Evolutionary conservation across 2,797 vertebrate species (phyloP).

Genomic region (Sternotherus odoratus): DNA sequence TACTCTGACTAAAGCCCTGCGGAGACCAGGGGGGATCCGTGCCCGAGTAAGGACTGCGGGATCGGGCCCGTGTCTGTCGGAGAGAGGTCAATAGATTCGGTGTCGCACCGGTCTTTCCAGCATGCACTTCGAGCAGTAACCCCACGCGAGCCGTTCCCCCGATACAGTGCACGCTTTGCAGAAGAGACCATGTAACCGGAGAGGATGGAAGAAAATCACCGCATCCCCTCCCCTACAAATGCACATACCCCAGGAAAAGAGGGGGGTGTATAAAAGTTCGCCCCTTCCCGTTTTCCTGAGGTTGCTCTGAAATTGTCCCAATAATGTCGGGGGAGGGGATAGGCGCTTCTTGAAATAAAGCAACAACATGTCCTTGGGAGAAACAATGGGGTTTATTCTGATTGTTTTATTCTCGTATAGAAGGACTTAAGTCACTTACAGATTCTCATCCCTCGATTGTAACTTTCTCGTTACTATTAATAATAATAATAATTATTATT

Average conservation of each 20-base stretch:
- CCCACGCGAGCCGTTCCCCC: too few relatives aligned
- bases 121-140: background rate
- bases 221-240: background rate
- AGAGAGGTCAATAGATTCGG: background rate
- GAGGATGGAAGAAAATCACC: background rate
- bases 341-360: background rate
- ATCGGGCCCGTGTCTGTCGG: background rate
- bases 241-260: background rate
- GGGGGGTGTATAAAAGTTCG: background rate
- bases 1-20: background rate
- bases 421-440: background rate
- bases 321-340: background rate
- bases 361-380: background rate
- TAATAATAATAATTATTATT: too few relatives aligned
- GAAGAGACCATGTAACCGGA: background rate
- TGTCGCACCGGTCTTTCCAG: background rate
- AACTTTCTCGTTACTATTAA: background rate
- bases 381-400: background rate
- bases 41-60: background rate
- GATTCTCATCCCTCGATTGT: background rate
- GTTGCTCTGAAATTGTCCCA: background rate
- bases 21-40: background rate
- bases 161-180: background rate
- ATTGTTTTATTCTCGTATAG: background rate
- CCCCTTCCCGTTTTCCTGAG: background rate